Percentiles rank a stretch among this genome's conserved stretches.
phyloP scores from a whole-genome alignment of 1,140 invertebrate genomes.

The Dermatophagoides farinae region DNA sequence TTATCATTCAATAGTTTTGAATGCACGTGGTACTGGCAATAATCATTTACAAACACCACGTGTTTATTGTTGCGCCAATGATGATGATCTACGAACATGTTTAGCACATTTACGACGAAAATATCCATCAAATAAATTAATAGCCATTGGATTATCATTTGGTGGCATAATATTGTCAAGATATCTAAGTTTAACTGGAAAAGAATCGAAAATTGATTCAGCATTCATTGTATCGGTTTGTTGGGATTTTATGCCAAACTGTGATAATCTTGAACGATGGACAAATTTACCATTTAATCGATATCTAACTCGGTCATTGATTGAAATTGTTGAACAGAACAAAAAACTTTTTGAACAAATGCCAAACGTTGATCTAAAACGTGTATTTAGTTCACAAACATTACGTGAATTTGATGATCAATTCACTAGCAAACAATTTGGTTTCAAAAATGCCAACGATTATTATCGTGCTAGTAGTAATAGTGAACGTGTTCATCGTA shows the following conservation, averaged over 20 bases:
- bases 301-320: slow-evolving; percentile 30
- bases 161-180: slow-evolving; percentile 52
- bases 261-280: slow-evolving; percentile 47
- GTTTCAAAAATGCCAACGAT: slow-evolving; percentile 49
- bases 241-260: slow-evolving; percentile 52
- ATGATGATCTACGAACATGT: slow-evolving; percentile 54
- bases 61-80: slow-evolving; percentile 59
- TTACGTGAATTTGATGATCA: slow-evolving; percentile 58
- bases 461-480: slow-evolving; percentile 55
- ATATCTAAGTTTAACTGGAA: slow-evolving; percentile 44
- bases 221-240: slow-evolving; percentile 59
- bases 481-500: slow-evolving; percentile 44
- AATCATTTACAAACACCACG: slow-evolving; percentile 41
- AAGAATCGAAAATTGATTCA: slow-evolving; percentile 38
- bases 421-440: slow-evolving; percentile 62
- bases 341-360: slow-evolving; percentile 33
- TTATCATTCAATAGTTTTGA: slow-evolving; percentile 27
- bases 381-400: slow-evolving; percentile 36
- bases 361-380: slow-evolving; percentile 23
- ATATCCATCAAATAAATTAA: slow-evolving; percentile 39
- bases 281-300: slow-evolving; percentile 51
- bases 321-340: background rate
- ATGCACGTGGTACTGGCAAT: slow-evolving; percentile 16
- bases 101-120: slow-evolving; percentile 39
- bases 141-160: slow-evolving; percentile 61